phyloP scores from a whole-genome alignment of 23 tunicate genomes.

The Pegea sp. region DNA sequence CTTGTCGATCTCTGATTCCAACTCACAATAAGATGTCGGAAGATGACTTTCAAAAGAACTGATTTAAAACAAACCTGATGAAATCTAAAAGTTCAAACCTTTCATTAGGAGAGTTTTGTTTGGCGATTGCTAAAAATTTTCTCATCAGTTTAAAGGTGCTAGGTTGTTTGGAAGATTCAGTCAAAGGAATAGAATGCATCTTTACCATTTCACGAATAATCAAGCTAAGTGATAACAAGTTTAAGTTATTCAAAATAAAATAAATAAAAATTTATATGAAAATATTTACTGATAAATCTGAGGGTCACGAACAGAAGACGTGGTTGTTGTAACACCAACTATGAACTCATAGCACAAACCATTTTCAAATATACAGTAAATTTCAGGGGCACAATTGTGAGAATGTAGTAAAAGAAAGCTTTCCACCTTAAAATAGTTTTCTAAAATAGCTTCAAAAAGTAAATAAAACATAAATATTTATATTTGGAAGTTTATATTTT shows the following conservation, averaged over 20 bases:
- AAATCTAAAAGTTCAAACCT: too few relatives aligned
- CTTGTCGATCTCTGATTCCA: slow-evolving; percentile 15
- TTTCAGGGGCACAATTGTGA: slow-evolving; percentile 51
- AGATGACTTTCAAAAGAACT: too few relatives aligned
- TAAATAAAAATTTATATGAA: not conserved
- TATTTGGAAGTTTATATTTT: too few relatives aligned
- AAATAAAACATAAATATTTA: not conserved
- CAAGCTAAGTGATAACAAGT: slow-evolving; percentile 3
- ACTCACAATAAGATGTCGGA: too few relatives aligned
- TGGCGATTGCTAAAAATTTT: slow-evolving; percentile 17
- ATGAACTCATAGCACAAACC: slow-evolving; percentile 68
- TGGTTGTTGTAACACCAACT: slow-evolving; percentile 28
- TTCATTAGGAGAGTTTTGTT: too few relatives aligned
- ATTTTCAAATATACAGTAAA: slow-evolving; percentile 65
- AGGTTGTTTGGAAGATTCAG: slow-evolving; percentile 8
- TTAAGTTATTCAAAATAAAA: not conserved
- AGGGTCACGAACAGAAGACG: slow-evolving; percentile 15
- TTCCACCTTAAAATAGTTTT: slow-evolving; percentile 24
- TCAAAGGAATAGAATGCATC: slow-evolving; percentile 37
- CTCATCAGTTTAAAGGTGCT: slow-evolving; percentile 6
- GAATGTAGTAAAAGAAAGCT: slow-evolving; percentile 24
- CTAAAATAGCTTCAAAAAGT: not conserved
- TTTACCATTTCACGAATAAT: slow-evolving; percentile 39
- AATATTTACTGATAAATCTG: not conserved
- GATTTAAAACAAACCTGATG: too few relatives aligned